Evolutionary conservation across 37 sponge, comb jelly and placozoan species (phyloP).

Genomic region (Ephydatia muelleri): DNA sequence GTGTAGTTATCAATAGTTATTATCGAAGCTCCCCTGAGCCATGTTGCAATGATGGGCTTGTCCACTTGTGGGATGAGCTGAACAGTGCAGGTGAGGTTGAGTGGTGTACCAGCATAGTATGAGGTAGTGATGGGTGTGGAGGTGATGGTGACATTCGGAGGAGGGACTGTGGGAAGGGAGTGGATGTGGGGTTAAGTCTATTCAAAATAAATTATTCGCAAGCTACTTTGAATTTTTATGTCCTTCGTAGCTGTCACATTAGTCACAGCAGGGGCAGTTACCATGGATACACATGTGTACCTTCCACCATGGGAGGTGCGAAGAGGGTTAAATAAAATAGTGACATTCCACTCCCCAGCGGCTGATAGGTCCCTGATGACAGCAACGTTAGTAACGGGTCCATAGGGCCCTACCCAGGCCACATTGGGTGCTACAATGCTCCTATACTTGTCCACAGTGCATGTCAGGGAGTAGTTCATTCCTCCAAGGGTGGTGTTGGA

Average conservation of each 20-base stretch:
- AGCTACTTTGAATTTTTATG: background rate
- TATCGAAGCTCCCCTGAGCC: background rate
- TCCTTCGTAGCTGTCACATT: background rate
- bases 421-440: background rate
- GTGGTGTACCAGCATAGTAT: background rate
- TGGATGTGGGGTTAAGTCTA: background rate
- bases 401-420: background rate
- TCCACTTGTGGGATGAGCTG: slow-evolving; percentile 1
- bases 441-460: background rate
- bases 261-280: background rate
- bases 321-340: background rate
- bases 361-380: background rate
- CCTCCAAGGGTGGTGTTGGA: background rate
- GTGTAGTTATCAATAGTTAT: background rate
- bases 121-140: background rate
- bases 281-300: background rate
- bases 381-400: background rate
- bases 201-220: background rate
- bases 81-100: background rate
- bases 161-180: slow-evolving; percentile 2
- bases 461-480: no score
- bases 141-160: slow-evolving; percentile 15
- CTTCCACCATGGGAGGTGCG: background rate
- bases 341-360: background rate
- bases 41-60: background rate